Conservation (phyloP, 2,888 invertebrate species). For the Cactoblastis cactorum region DNA sequence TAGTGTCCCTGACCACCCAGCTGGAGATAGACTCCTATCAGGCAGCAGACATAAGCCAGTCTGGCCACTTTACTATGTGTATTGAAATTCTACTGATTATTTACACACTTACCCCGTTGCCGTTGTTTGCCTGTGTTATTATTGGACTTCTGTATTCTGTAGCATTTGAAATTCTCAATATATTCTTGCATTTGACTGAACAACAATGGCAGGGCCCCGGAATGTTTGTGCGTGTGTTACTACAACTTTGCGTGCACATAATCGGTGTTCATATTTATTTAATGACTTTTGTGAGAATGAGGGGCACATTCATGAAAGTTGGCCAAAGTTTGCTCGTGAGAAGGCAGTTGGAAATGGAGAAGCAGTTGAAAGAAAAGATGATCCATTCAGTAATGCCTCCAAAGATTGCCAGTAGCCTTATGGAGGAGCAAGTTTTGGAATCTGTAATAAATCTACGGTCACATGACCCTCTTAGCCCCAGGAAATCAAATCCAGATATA, state of each 20-base stretch:
- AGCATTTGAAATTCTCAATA: slow-evolving; percentile 88
- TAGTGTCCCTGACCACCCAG: slow-evolving; percentile 79
- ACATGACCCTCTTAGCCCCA: slow-evolving; percentile 57
- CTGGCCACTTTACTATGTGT: slow-evolving; percentile 90
- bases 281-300: slow-evolving; percentile 94
- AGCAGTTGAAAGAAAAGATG: slow-evolving; percentile 97
- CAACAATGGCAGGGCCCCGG: slow-evolving; percentile 78
- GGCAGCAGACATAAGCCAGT: slow-evolving; percentile 83
- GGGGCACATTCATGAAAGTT: slow-evolving; percentile 97
- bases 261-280: slow-evolving; percentile 95
- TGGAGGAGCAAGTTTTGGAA: slow-evolving; percentile 85
- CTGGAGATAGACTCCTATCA: slow-evolving; percentile 69
- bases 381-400: slow-evolving; percentile 98
- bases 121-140: slow-evolving; percentile 89
- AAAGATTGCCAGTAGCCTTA: slow-evolving; percentile 91
- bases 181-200: slow-evolving; percentile 66
- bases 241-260: slow-evolving; percentile 93
- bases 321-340: slow-evolving; percentile 95
- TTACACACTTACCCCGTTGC: slow-evolving; percentile 96
- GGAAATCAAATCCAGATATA: slow-evolving; percentile 82
- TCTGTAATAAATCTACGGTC: slow-evolving; percentile 76
- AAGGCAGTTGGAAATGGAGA: slow-evolving; percentile 94
- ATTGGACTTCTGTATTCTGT: slow-evolving; percentile 91
- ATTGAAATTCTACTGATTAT: slow-evolving; percentile 93
- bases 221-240: slow-evolving; percentile 84